Conservation (phyloP, 2,888 invertebrate species). For the Holacanthella duospinosa region DNA sequence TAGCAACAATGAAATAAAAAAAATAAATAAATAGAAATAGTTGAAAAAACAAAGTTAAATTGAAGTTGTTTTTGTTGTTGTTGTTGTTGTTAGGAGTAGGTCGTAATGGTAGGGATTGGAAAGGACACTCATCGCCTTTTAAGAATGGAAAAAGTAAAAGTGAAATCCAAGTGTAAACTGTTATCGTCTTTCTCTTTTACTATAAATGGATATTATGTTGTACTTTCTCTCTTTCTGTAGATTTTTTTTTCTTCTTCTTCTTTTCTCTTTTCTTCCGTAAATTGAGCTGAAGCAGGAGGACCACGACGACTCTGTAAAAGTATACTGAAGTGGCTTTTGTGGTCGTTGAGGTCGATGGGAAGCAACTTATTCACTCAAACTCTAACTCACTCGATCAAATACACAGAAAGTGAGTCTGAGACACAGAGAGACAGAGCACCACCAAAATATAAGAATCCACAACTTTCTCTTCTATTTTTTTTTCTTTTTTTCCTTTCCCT, state of each 20-base stretch:
- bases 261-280: too few relatives aligned
- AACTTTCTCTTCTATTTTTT: slow-evolving; percentile 1
- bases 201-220: slow-evolving; percentile 1
- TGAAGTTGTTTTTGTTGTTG: too few relatives aligned
- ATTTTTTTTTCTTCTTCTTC: not conserved
- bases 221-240: not conserved
- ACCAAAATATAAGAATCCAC: not conserved
- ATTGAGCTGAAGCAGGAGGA: not conserved
- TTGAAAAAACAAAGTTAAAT: too few relatives aligned
- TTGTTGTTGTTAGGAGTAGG: too few relatives aligned
- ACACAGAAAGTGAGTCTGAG: not conserved
- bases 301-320: not conserved
- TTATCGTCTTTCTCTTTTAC: not conserved
- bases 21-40: too few relatives aligned
- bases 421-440: not conserved
- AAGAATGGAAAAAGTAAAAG: too few relatives aligned
- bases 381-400: slow-evolving; percentile 3
- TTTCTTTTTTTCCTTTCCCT: not conserved
- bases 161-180: slow-evolving; percentile 4
- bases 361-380: slow-evolving; percentile 6
- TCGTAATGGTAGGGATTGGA: too few relatives aligned
- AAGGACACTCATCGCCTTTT: too few relatives aligned
- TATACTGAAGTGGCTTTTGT: slow-evolving; percentile 2
- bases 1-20: too few relatives aligned
- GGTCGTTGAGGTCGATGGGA: slow-evolving; percentile 5